phyloP scores from a whole-genome alignment of 2,888 invertebrate genomes.

The Lampropteryx suffumata region DNA sequence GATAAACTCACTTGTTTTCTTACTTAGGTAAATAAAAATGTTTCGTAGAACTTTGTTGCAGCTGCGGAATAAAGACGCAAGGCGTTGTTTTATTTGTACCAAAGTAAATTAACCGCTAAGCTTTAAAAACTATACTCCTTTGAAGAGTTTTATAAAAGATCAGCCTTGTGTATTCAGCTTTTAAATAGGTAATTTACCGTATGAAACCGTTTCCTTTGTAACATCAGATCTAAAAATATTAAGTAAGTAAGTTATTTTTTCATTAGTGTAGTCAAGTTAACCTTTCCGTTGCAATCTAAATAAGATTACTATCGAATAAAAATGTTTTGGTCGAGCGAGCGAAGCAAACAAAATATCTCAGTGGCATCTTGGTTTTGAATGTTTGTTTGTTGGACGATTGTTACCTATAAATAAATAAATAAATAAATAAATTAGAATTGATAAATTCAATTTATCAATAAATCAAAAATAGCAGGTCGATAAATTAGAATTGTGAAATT shows the following conservation, averaged over 20 bases:
- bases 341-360: too few species aligned
- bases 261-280: not conserved
- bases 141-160: constrained; percentile 60
- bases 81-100: constrained; percentile 50
- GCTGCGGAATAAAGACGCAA: constrained; percentile 35
- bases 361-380: too few species aligned
- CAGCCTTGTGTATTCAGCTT: constrained; percentile 54
- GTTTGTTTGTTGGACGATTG: too few species aligned
- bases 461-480: too few species aligned
- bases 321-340: too few species aligned
- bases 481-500: too few species aligned
- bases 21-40: constrained; percentile 12
- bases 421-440: too few species aligned
- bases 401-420: too few species aligned
- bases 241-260: constrained; percentile 7
- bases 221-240: constrained; percentile 30
- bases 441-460: too few species aligned
- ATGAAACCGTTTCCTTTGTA: constrained; percentile 53
- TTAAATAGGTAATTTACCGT: constrained; percentile 55
- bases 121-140: constrained; percentile 68
- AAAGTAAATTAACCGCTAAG: constrained; percentile 67
- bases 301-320: too few species aligned
- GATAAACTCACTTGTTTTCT: not conserved
- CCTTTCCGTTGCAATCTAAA: constrained; percentile 23
- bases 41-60: constrained; percentile 23